Conservation (phyloP, 92 coral and sea anemone genomes). For the Virgularia gustaviana region DNA sequence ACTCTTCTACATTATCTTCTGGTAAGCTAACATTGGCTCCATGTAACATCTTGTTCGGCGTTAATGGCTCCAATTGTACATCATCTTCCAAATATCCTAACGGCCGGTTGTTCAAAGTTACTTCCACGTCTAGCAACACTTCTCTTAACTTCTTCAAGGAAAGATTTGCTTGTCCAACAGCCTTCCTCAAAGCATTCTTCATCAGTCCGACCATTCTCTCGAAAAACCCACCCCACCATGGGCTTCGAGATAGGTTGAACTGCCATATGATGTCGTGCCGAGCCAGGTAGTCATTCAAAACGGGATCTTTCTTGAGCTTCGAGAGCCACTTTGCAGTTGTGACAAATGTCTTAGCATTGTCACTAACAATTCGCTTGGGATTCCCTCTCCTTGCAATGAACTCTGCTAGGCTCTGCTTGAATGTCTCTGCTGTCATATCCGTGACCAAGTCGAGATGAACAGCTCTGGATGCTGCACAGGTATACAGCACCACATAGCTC, state of each 20-base stretch:
- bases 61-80: too few species aligned
- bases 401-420: slow-evolving; percentile 6
- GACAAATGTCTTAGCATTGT: slow-evolving; percentile 5
- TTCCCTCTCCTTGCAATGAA: not conserved
- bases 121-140: too few species aligned
- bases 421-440: slow-evolving; percentile 33
- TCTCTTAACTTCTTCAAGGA: too few species aligned
- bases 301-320: not conserved
- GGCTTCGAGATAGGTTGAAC: not conserved
- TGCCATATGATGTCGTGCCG: not conserved
- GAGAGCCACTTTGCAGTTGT: not conserved
- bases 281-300: not conserved
- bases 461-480: slow-evolving; percentile 52
- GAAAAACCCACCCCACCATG: not conserved
- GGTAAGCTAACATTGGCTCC: too few species aligned
- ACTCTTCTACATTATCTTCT: too few species aligned
- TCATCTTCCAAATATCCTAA: too few species aligned
- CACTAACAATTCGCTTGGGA: not conserved
- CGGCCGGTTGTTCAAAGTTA: too few species aligned
- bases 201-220: too few species aligned
- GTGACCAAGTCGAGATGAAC: slow-evolving; percentile 35
- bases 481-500: slow-evolving; percentile 43
- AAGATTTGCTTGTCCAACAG: too few species aligned
- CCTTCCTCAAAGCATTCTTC: too few species aligned
- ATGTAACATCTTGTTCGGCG: too few species aligned